Percentiles rank a stretch among this genome's conserved stretches.
Evolutionary conservation across 2,797 vertebrate species (phyloP).

Genomic region (Gadopsis bispinosus): DNA sequence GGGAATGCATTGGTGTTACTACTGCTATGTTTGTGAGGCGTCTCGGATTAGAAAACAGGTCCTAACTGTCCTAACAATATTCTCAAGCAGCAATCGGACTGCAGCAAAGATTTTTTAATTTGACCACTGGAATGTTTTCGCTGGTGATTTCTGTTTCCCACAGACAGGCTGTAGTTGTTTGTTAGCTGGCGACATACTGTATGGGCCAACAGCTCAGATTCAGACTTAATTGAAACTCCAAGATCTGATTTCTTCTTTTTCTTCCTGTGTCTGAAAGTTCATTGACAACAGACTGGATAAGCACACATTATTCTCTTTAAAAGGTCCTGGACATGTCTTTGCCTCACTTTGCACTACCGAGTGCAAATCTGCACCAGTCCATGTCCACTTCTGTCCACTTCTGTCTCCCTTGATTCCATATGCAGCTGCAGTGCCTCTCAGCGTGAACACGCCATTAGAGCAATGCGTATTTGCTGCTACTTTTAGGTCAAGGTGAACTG

Average conservation of each 20-base stretch:
- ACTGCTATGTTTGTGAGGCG: not conserved
- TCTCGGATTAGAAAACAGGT: not conserved
- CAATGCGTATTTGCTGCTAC: not conserved
- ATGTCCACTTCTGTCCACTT: not conserved
- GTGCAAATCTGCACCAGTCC: not conserved
- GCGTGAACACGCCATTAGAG: not conserved
- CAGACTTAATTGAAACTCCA: too few species aligned
- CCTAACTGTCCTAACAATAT: not conserved
- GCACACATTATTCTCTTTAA: not conserved
- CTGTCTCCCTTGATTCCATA: too few species aligned
- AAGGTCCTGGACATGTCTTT: not conserved
- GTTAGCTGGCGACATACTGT: not conserved
- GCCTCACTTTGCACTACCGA: not conserved
- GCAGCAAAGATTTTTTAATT: not conserved
- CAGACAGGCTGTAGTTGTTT: not conserved
- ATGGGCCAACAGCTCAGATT: not conserved
- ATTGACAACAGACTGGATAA: not conserved
- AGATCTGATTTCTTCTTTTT: not conserved
- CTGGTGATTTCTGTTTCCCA: not conserved
- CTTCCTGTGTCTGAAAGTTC: not conserved
- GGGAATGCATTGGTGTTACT: conserved; percentile 6
- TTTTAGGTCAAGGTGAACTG: not conserved
- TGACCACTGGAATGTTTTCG: conserved; percentile 3
- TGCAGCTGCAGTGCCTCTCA: not conserved
- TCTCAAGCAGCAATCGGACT: not conserved